Evolutionary conservation across 1,140 invertebrate species (phyloP), one percentile per base, ranked within the genome.

Genomic region (Drosophila triauraria): DNA sequence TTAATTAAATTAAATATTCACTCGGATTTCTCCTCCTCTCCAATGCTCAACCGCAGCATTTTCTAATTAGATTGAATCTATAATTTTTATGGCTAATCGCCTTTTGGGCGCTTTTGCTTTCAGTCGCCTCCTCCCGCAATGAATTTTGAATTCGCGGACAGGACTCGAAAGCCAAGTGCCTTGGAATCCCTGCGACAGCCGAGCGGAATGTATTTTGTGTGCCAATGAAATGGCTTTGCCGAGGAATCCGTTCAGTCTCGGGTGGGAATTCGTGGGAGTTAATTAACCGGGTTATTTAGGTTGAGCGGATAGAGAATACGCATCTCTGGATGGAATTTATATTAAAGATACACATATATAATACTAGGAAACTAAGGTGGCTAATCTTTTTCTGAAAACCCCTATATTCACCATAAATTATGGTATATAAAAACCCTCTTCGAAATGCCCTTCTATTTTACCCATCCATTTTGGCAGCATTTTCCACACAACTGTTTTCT

Each of bases 51-150:
- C 78, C 77, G 75, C 82, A 81, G 79, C 83, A 72, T 72, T 91
- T 92, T 92, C 80, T 92, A 92, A 92, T 91, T 92, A 92, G 90
- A 91, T 91, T 82, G 91, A 91, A 92, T 92, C 91, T 92, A 92
- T 92, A 92, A 92, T 92, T 91, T 91, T 91, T 84, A 91, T 91
- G 78, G 91, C 91, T 91, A 91, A 91, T 91, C 88, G 80, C 83
- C 64, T 43, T 60, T 61, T 27, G 64, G 27, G 68, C 60, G 68
- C 78, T 46, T 65, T 80, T 38, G 15, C 43, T 20, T 42, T 15
- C 32, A 30, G 15, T 17, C 40, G 47, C 20, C 48, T 23, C 43
- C 25, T 23, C 30, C 35, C 9, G 74, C 63, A 57, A 65, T 83
- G 82, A 86, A 82, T 86, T 86, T 86, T 86, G 82, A 86, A 86